Base-by-base conservation (phyloP, 2,888 invertebrate genomes). In the Amblyjoppa proteus region DNA sequence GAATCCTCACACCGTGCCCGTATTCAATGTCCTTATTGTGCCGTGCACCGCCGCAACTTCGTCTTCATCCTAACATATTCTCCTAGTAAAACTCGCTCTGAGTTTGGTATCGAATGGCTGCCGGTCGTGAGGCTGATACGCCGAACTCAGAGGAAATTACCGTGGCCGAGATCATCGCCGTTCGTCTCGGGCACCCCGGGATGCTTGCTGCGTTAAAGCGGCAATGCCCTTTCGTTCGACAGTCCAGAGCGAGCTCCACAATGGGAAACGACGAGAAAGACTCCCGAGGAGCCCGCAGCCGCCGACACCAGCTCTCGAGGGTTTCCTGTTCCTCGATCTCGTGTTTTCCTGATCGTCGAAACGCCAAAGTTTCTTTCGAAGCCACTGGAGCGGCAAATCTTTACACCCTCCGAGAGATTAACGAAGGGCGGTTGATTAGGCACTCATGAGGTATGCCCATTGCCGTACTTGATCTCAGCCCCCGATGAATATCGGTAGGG, bases 341-440 rank as follows among this genome's bases (percentile, higher is more conserved):
- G 85, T 93, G 87, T 73, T 86, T 84, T 89, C 93, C 94, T 93
- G 92, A 76, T 93, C 89, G 16, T 38, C 69, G 74, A 82, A 88
- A 90, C 91, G 91, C 90, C 87, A 87, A 89, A 89, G 91, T 92
- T 93, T 93, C 94, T 93, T 94, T 93, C 92, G 91, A 91, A 93
- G 87, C 87, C 90, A 92, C 89, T 92, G 90, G 89, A 91, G 92
- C 92, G 91, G 91, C 88, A 93, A 93, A 92, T 91, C 89, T 91
- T 90, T 90, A 90, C 90, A 89, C 91, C 92, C 93, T 92, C 90
- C 88, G 84, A 89, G 90, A 90, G 92, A 91, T 92, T 92, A 91
- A 91, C 91, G 91, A 92, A 92, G 93, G 92, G 92, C 90, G 90
- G 88, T 83, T 87, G 91, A 91, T 91, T 91, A 91, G 92, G 92